Conservation (phyloP, 2,888 invertebrate species). For the Dicroscelio sp. region DNA sequence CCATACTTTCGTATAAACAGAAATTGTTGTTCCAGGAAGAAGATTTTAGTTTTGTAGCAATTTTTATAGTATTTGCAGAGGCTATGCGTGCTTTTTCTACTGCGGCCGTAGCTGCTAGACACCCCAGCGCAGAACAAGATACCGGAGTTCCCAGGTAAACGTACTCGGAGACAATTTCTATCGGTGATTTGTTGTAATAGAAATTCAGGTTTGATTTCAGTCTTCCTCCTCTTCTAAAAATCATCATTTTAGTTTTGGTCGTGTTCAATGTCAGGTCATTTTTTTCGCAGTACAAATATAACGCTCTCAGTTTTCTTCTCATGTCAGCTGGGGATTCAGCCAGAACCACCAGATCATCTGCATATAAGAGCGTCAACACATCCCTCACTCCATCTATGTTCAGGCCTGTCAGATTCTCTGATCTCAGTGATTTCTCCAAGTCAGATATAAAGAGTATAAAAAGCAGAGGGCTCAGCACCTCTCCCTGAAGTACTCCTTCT, state of each 20-base stretch:
- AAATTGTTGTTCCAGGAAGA: not conserved
- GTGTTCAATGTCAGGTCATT: not conserved
- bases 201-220: not conserved
- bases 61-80: not conserved
- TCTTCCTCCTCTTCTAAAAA: not conserved
- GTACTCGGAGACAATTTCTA: not conserved
- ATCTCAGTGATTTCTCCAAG: not conserved
- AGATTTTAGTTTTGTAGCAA: not conserved
- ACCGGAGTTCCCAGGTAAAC: not conserved
- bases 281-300: not conserved
- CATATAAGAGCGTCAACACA: not conserved
- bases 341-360: conserved; percentile 29
- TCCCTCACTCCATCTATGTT: not conserved
- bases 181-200: not conserved
- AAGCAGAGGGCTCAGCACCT: conserved; percentile 27
- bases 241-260: not conserved
- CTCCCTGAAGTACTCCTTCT: not conserved
- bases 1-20: not conserved
- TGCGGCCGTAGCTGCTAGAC: not conserved
- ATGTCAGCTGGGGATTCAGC: not conserved
- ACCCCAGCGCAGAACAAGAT: not conserved
- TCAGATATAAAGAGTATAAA: conserved; percentile 7
- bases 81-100: not conserved
- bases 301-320: not conserved
- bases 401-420: not conserved